These are phyloP conservation scores for Ceratina calcarata DNA, from an alignment of 1,140 invertebrate species.

Conservation along the genomic window DNA sequence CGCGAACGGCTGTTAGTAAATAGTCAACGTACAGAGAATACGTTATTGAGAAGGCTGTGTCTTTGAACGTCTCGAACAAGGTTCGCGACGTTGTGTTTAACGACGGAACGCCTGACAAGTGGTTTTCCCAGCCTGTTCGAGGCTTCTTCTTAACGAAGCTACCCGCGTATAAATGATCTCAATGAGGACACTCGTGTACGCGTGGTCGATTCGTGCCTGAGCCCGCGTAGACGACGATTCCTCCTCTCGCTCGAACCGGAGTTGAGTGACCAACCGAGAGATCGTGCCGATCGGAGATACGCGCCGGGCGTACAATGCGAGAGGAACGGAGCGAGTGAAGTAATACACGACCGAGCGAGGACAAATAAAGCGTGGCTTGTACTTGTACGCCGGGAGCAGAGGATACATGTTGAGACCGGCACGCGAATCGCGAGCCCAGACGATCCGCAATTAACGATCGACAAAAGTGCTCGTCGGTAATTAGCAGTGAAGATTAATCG, in stretches of 20 bases:
- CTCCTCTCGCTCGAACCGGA: slow-evolving; percentile 15
- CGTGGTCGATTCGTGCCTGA: slow-evolving; percentile 47
- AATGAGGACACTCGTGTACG: slow-evolving; percentile 45
- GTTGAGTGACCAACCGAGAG: slow-evolving; percentile 61
- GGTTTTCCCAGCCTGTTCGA: neutral
- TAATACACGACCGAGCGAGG: neutral
- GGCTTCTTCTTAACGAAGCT: slow-evolving; percentile 21
- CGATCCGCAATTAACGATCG: slow-evolving; percentile 31
- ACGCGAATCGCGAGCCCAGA: slow-evolving; percentile 24
- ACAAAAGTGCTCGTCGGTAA: slow-evolving; percentile 32
- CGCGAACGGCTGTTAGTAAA: neutral
- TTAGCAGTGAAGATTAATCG: slow-evolving; percentile 42
- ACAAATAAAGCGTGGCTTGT: neutral
- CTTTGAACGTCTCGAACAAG: neutral
- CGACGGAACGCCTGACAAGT: no score
- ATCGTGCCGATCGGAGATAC: slow-evolving; percentile 37
- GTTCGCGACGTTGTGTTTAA: neutral
- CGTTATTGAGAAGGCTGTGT: neutral
- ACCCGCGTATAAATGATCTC: slow-evolving; percentile 44
- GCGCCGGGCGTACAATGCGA: neutral
- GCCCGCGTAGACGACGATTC: slow-evolving; percentile 31
- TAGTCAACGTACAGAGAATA: neutral
- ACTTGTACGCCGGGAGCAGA: neutral
- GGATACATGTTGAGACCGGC: neutral
- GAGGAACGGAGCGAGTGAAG: neutral